A percentile compares a stretch with the other conserved stretches of the same genome.
phyloP scores from a whole-genome alignment of 1,140 invertebrate species.

The Lasaia peninsularis region DNA sequence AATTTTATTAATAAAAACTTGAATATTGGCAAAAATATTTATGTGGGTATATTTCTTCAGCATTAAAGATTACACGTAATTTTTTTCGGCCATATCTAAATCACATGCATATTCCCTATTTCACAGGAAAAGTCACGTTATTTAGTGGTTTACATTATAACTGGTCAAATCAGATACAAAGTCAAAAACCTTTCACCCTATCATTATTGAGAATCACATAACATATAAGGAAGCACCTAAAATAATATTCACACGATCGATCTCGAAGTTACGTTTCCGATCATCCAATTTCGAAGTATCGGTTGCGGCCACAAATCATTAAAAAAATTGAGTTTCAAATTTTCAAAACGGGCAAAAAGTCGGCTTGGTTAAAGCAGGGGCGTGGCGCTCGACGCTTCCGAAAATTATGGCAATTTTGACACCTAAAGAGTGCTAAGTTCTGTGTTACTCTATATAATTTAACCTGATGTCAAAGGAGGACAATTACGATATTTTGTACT shows the following conservation, averaged over 20 bases:
- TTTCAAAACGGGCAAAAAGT: conserved; percentile 62
- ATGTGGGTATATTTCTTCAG: no score
- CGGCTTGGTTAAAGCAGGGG: conserved; percentile 59
- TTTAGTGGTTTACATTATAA: conserved; percentile 8
- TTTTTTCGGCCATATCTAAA: no score
- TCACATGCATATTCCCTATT: no score
- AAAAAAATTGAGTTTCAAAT: conserved; percentile 66
- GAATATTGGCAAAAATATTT: no score
- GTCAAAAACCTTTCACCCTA: not conserved
- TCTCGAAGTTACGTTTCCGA: conserved; percentile 50
- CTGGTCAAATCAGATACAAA: not conserved
- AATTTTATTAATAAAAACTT: no score
- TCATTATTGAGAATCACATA: conserved; percentile 17
- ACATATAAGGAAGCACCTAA: conserved; percentile 21
- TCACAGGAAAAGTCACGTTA: no score
- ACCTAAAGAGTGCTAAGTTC: conserved; percentile 71
- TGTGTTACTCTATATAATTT: conserved; percentile 65
- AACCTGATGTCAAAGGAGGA: conserved; percentile 14
- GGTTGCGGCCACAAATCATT: conserved; percentile 70
- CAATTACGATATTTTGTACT: conserved; percentile 34
- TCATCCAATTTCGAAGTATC: conserved; percentile 69
- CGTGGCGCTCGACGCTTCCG: conserved; percentile 54
- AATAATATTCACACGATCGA: conserved; percentile 69
- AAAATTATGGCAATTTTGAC: conserved; percentile 76
- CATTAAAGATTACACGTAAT: no score